phyloP scores from a whole-genome alignment of 2,797 vertebrate genomes.

The Helicolenus hilgendorfi region DNA sequence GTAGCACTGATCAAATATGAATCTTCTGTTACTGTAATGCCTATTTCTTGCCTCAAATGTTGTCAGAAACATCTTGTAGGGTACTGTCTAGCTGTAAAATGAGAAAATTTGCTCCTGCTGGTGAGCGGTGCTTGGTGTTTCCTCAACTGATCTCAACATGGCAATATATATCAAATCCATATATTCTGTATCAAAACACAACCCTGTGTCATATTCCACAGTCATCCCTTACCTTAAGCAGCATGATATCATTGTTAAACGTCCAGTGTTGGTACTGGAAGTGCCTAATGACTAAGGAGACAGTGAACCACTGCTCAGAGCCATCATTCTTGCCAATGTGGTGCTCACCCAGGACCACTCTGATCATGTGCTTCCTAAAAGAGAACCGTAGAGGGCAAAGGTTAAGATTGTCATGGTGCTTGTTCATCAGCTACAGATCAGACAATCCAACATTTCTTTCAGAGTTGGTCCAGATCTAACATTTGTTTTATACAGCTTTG shows the following conservation, averaged over 20 bases:
- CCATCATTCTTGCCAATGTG: slow-evolving; percentile 63
- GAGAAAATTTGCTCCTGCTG: too few species aligned
- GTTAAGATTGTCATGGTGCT: background rate
- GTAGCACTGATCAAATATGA: too few species aligned
- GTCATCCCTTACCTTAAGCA: slow-evolving; percentile 83
- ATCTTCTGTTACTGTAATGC: too few species aligned
- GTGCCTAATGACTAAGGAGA: slow-evolving; percentile 67
- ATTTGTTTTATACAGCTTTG: background rate
- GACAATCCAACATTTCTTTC: background rate
- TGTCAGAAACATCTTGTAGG: too few species aligned
- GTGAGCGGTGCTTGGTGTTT: too few species aligned
- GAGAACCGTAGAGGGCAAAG: background rate
- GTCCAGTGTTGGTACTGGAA: slow-evolving; percentile 74
- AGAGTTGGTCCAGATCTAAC: background rate
- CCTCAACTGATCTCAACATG: too few species aligned
- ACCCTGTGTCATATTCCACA: background rate
- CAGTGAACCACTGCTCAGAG: slow-evolving; percentile 81
- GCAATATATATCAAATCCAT: background rate
- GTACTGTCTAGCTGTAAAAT: too few species aligned
- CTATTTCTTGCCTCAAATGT: too few species aligned
- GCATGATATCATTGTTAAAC: slow-evolving; percentile 90
- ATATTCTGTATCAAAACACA: background rate
- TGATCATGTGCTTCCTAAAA: slow-evolving; percentile 74
- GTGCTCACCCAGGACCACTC: slow-evolving; percentile 86
- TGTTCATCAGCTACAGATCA: background rate